Base-by-base conservation (phyloP, 2,113 vertebrate genomes). In the Zosterops lateralis region DNA sequence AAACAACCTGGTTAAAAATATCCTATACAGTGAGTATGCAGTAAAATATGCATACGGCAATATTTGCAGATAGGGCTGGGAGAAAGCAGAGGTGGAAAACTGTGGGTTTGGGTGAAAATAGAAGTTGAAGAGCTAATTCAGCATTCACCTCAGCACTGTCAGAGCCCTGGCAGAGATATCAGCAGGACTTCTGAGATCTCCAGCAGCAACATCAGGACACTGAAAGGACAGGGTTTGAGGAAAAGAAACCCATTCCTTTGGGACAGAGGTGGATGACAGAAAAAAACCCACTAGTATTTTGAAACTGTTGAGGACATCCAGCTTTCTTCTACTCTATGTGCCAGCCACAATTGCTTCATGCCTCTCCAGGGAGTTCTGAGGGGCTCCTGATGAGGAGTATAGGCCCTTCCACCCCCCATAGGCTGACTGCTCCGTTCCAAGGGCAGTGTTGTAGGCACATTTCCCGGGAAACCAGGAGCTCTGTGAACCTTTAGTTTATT, bases 351-450 rank as follows among this genome's bases (percentile, higher is more conserved):
- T 15, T 84, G n/a, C 56, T 91, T 71, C 56, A 58, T 51, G 16
- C 5, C 18, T 45, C 42, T 57, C 22, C 56, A 53, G 42, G 19
- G n/a, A 61, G 34, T 9, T 5, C 1, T 57, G 19, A 6, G 12
- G 16, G 6, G 9, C 0, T 62, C 32, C 25, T 9, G 2, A 7
- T 1, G 17, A 26, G 4, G 17, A 3, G 1, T 15, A 22, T 16
- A n/a, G 56, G 17, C 9, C 40, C 29, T 65, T 60, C 40, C 0
- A 2, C 20, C 45, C 38, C 29, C 74, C 58, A 54, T 73, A 5
- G 8, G 58, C 34, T 77, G 72, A 58, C 28, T 76, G 36, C 45
- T 40, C 29, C 53, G 76, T 72, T 75, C 68, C 77, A 45, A 86
- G 17, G 61, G 17, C 58, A n/a, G 14, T 20, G 29, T 5, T 24